A percentile compares a stretch with the other conserved stretches of the same genome.
Conservation (phyloP, 2,797 vertebrate species). For the Pangasius sanitwongsei region DNA sequence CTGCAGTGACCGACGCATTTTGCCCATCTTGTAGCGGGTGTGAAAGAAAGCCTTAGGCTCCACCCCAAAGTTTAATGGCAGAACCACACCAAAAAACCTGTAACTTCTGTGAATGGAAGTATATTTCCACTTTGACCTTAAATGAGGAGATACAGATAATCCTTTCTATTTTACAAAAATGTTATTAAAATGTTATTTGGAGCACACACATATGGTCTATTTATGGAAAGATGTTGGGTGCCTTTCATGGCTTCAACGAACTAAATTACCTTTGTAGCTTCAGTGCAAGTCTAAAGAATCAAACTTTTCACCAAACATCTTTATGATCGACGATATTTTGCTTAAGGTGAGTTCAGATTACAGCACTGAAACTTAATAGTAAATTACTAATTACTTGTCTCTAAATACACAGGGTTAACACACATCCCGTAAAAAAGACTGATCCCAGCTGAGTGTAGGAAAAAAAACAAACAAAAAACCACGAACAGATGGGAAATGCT, state of each 20-base stretch:
- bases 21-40: neutral
- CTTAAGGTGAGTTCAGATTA: neutral
- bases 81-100: neutral
- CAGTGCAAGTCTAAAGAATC: neutral
- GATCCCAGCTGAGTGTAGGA: neutral
- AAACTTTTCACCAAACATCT: neutral
- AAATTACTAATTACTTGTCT: slow-evolving; percentile 22
- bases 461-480: neutral
- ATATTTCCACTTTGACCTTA: neutral
- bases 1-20: neutral
- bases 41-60: neutral
- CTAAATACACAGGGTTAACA: neutral
- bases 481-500: slow-evolving; percentile 50
- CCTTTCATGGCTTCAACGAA: neutral
- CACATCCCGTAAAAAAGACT: slow-evolving; percentile 7
- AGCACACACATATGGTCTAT: neutral
- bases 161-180: neutral
- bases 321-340: neutral
- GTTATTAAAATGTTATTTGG: neutral
- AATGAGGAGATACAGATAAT: neutral
- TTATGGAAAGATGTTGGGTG: neutral
- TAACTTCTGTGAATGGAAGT: neutral
- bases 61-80: neutral
- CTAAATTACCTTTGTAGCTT: neutral
- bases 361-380: slow-evolving; percentile 16